phyloP scores from a whole-genome alignment of 2,113 vertebrate genomes.

The Podarcis raffonei region DNA sequence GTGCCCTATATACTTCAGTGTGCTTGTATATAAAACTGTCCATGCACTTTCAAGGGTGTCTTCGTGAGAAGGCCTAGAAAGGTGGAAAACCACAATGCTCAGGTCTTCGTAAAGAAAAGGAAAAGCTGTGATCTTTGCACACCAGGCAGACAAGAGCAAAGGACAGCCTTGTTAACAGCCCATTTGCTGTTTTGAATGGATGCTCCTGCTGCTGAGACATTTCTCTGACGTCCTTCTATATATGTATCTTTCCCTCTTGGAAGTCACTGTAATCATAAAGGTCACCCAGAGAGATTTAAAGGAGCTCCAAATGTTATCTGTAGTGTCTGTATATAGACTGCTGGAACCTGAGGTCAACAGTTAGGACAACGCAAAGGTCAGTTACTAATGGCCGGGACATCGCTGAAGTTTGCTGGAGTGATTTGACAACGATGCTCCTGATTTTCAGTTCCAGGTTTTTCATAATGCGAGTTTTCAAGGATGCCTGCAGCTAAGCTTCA shows the following conservation, averaged over 20 bases:
- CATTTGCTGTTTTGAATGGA: neutral
- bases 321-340: neutral
- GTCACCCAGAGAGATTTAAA: neutral
- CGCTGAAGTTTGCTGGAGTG: neutral
- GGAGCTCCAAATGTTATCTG: neutral
- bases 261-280: slow-evolving; percentile 1
- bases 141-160: neutral
- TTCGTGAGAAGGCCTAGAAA: neutral
- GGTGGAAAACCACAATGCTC: neutral
- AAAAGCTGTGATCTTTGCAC: neutral
- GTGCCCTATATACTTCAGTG: neutral
- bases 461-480: slow-evolving; percentile 20
- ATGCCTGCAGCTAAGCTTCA: neutral
- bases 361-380: neutral
- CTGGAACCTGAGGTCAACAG: neutral
- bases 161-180: neutral
- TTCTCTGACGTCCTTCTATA: neutral
- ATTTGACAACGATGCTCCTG: neutral
- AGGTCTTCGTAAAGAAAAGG: neutral
- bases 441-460: neutral
- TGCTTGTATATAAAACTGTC: neutral
- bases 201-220: fast-evolving
- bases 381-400: neutral
- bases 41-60: neutral
- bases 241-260: neutral